A percentile compares a stretch with the other conserved stretches of the same genome.
These are phyloP conservation scores for Ginglymostoma cirratum DNA, from an alignment of 2,113 vertebrate genomes.

Conservation along the genomic window DNA sequence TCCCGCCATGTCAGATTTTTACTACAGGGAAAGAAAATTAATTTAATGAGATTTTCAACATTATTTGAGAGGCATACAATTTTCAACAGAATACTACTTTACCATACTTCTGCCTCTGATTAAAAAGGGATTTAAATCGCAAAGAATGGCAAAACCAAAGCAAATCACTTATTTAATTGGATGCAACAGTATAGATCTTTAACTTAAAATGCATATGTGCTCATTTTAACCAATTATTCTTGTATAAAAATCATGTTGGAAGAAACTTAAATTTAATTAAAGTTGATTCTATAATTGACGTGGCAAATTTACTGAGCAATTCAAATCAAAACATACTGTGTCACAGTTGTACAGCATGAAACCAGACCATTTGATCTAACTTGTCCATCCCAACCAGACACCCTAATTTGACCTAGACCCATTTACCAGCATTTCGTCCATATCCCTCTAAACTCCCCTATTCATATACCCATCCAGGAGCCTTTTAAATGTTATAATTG, in stretches of 20 bases:
- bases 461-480: too few relatives aligned
- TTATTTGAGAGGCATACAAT: not conserved
- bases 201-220: not conserved
- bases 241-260: not conserved
- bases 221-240: not conserved
- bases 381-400: too few relatives aligned
- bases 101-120: not conserved
- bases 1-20: conserved; percentile 95
- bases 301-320: not conserved
- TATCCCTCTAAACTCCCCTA: too few relatives aligned
- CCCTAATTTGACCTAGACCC: too few relatives aligned
- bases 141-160: not conserved
- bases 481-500: too few relatives aligned
- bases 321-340: not conserved
- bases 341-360: too few relatives aligned
- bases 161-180: not conserved
- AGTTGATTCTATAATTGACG: not conserved
- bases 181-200: not conserved
- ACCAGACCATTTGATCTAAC: too few relatives aligned
- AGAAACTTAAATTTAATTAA: not conserved
- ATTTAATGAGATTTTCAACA: not conserved
- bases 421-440: too few relatives aligned
- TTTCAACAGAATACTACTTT: not conserved
- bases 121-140: not conserved
- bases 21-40: conserved; percentile 50